These are phyloP conservation scores for Sesamia inferens DNA, from an alignment of 2,888 invertebrate species.

Conservation along the genomic window DNA sequence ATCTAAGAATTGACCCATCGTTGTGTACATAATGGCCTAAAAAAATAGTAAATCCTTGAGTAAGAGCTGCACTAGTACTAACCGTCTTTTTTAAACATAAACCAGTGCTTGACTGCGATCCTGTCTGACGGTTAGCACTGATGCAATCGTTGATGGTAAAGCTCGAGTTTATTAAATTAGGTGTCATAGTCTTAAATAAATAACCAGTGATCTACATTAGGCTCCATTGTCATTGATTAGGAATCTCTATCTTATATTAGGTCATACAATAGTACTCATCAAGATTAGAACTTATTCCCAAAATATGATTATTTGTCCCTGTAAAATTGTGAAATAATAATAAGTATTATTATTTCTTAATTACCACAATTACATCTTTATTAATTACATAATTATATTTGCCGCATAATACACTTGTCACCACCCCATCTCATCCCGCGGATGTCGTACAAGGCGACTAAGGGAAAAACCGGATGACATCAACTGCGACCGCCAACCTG, in stretches of 20 bases:
- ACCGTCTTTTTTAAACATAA: too few species aligned
- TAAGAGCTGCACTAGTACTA: background rate
- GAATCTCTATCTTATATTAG: background rate
- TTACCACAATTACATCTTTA: too few species aligned
- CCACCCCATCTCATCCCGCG: too few species aligned
- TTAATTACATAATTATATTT: too few species aligned
- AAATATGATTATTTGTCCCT: background rate
- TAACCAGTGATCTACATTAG: background rate
- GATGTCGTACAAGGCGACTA: too few species aligned
- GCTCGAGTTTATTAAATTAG: background rate
- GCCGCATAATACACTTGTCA: too few species aligned
- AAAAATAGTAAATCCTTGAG: conserved; percentile 8
- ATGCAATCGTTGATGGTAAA: too few species aligned
- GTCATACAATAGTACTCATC: background rate
- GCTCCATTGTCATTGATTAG: background rate
- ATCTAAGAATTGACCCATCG: conserved; percentile 41
- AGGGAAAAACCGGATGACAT: too few species aligned
- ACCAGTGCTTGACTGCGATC: too few species aligned
- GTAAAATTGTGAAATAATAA: background rate
- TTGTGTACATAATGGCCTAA: conserved; percentile 37
- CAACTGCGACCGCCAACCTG: too few species aligned
- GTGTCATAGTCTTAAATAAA: background rate
- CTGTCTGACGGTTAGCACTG: too few species aligned
- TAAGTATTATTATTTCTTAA: too few species aligned
- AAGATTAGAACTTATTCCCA: background rate